Evolutionary conservation across 23 tunicate genomes (phyloP), one percentile per base, ranked within the genome.

Genomic region (Trididemnum clinides): DNA sequence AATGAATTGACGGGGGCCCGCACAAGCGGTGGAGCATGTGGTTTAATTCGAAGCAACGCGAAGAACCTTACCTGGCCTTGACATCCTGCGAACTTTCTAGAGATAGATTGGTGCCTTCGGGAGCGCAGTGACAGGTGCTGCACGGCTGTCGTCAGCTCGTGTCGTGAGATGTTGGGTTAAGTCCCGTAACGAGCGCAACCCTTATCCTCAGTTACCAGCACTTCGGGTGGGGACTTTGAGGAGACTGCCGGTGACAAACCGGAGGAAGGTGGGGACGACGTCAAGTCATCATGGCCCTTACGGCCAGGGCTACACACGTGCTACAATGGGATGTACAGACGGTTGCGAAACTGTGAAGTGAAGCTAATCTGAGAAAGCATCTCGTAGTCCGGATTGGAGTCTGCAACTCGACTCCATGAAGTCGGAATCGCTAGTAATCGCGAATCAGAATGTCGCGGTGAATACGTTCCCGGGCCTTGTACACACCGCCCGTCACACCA

Each of bases 121-220:
- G 4, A 4, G 4, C 26, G 6, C 27, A 59, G 26, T 12, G 26
- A 59, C 22, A 21, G 69, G 22, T 59, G 26, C 26, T 12, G 69
- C 69, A 59, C 21, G 69, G 69, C 69, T 21, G 69, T 59, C 69
- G 69, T 12, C 22, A 59, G 69, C 26, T 59, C 69, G 69, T 59
- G 69, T 59, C 26, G 69, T 59, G 69, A 59, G 26, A 59, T 59
- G 69, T 59, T 12, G 22, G 69, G 69, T 59, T 59, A 59, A 59
- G 69, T 59, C 69, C 69, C 69, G 69, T 21, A 59, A 59, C 69
- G 69, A 59, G 26, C 69, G 69, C 69, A 59, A 59, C 69, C 69
- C 69, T 59, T 59, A 4, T 59, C 12, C 15, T 7, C 15, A 7
- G 54, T 44, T 44, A 15, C 15, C 54, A n/a, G n/a, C n/a, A n/a